Percentiles rank a stretch among this genome's conserved stretches.
These are phyloP conservation scores for Oncorhynchus keta DNA, from an alignment of 2,113 vertebrate genomes.

Conservation along the genomic window DNA sequence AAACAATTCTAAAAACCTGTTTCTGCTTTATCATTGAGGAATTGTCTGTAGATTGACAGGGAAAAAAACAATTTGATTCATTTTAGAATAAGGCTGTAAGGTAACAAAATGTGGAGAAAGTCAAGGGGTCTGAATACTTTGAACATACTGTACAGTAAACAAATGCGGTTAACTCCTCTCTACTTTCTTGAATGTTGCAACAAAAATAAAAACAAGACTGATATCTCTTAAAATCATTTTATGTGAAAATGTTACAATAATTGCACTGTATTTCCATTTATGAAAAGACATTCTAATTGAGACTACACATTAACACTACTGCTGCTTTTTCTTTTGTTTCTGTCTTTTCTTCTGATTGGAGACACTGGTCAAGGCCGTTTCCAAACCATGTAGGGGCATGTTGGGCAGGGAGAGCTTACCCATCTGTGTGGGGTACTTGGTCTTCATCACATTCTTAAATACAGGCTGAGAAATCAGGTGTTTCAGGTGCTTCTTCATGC, in stretches of 20 bases:
- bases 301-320: slow-evolving; percentile 9
- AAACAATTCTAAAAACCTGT: too few species aligned
- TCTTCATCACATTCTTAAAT: slow-evolving; percentile 83
- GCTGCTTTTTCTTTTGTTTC: slow-evolving; percentile 26
- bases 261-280: neutral
- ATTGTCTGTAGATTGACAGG: too few species aligned
- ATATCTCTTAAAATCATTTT: slow-evolving; percentile 1
- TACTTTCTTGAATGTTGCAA: too few species aligned
- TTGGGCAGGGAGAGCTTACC: slow-evolving; percentile 76
- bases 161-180: too few species aligned
- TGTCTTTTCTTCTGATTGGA: slow-evolving; percentile 53
- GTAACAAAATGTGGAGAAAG: too few species aligned
- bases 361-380: slow-evolving; percentile 79
- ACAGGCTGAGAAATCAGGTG: slow-evolving; percentile 81
- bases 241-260: slow-evolving; percentile 5
- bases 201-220: neutral
- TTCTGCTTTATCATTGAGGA: too few species aligned
- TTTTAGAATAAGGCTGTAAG: too few species aligned
- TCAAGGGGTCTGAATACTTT: too few species aligned
- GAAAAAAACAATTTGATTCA: too few species aligned
- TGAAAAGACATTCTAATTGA: slow-evolving; percentile 16
- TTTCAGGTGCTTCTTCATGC: slow-evolving; percentile 90
- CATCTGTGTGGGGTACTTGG: slow-evolving; percentile 92
- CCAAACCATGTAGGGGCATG: slow-evolving; percentile 40
- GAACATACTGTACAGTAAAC: too few species aligned